A percentile compares a stretch with the other conserved stretches of the same genome.
Conservation (phyloP, 2,797 vertebrate genomes). For the Ceyx erithaca region DNA sequence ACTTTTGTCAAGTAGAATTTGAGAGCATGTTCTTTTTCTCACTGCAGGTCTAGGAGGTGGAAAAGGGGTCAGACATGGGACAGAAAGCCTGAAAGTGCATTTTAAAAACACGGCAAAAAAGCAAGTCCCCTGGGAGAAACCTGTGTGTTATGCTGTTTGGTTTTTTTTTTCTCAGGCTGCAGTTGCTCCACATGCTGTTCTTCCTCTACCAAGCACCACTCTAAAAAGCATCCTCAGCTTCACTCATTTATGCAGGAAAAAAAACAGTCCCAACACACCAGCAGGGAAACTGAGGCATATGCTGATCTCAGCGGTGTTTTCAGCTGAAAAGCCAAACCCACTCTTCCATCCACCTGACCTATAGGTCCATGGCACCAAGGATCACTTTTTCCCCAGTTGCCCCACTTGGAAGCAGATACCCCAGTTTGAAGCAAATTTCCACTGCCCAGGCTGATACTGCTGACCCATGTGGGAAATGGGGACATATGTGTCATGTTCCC, state of each 20-base stretch:
- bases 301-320: neutral
- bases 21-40: neutral
- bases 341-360: neutral
- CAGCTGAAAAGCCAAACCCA: neutral
- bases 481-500: fast-evolving
- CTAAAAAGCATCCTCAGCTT: neutral
- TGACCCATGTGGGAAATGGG: fast-evolving
- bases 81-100: neutral
- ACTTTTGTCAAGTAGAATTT: neutral
- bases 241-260: neutral
- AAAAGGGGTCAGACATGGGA: neutral
- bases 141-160: neutral
- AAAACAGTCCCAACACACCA: neutral
- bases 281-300: neutral
- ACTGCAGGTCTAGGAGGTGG: neutral
- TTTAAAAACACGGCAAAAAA: neutral
- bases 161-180: neutral
- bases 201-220: fast-evolving
- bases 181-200: neutral
- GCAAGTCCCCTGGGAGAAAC: neutral
- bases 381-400: neutral
- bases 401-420: neutral
- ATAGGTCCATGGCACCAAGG: neutral
- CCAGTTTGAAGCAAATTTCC: neutral
- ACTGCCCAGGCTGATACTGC: fast-evolving